phyloP scores from a whole-genome alignment of 2,113 vertebrate genomes.

The Trogon melanurus region DNA sequence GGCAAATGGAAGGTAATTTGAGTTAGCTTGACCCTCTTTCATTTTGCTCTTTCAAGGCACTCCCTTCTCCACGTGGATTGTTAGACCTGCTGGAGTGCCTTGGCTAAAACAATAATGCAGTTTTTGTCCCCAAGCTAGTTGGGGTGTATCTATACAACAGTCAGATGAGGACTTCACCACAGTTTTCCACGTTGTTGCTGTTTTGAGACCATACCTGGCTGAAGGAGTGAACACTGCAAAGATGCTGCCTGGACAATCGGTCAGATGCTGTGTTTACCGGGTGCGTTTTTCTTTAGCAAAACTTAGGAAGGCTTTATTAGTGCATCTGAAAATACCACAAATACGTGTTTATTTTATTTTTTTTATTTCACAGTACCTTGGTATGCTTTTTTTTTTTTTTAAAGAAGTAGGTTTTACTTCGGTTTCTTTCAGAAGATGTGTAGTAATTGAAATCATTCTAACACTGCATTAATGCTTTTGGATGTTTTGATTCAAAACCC shows the following conservation, averaged over 20 bases:
- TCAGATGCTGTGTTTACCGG: neutral
- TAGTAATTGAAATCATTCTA: neutral
- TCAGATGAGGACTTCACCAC: neutral
- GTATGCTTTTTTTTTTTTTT: neutral
- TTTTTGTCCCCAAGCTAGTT: slow-evolving; percentile 28
- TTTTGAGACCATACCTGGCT: neutral
- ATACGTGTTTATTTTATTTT: neutral
- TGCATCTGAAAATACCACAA: neutral
- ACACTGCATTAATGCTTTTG: neutral
- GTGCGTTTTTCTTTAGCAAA: neutral
- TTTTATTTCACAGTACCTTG: neutral
- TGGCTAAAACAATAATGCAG: neutral
- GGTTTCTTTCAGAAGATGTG: neutral
- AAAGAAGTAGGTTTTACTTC: neutral
- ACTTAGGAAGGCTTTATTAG: neutral
- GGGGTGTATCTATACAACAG: neutral
- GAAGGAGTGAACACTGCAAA: neutral
- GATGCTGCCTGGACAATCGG: neutral
- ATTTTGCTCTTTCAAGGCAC: slow-evolving; percentile 22
- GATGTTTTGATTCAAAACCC: neutral
- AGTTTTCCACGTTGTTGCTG: neutral
- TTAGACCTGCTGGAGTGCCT: slow-evolving; percentile 19
- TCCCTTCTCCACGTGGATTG: slow-evolving; percentile 34
- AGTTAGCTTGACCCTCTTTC: slow-evolving; percentile 61
- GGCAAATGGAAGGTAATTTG: slow-evolving; percentile 65